Base-by-base conservation (phyloP, 2,888 invertebrate species). In the Eledona agricola region DNA sequence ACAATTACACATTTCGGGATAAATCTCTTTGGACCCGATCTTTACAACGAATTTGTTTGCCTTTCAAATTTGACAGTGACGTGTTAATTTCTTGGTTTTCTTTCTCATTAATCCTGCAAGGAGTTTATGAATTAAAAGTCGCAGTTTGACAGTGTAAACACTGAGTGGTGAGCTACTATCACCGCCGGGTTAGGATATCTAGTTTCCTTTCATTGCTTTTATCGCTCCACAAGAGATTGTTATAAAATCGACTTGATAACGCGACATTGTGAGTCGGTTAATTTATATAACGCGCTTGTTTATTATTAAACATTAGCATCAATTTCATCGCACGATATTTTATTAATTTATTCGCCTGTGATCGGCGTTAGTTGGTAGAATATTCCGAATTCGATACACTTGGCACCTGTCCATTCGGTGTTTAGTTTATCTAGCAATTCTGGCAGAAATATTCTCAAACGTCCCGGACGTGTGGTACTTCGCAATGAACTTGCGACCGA, bases 181-280 rank as follows among this genome's bases (percentile, higher is more conserved):
- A 28, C 7, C 9, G 19, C 16, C 6, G 5, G 5, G 5, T 9
- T 20, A 38, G 25, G 10, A 11, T 28, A 12, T 15, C 42, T 7
- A 28, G 42, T 42, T 35, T 42, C 29, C 42, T 26, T 42, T 28
- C 29, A 28, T 16, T 9, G 16, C 9, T 17, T 23, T 23, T 37
- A 25, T 19, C 47, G 12, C 17, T 22, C 22, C 28, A n/a, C 29
- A 50, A 19, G 19, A 50, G 29, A 42, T 34, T 43, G 22, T 51
- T 34, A 52, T 47, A 52, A 46, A 52, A 32, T 52, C 40, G 26
- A 19, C 11, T 46, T 52, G 52, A 52, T 52, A 47, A 38, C 34
- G 46, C 19, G 28, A 52, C 52, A 46, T 46, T 47, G 52, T 47
- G 32, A 25, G 16, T 22, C 11, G 13, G 26, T 6, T 49, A 11